Evolutionary conservation across 2,797 vertebrate genomes (phyloP), one percentile per base, ranked within the genome.

Genomic region (Sylvia borin): DNA sequence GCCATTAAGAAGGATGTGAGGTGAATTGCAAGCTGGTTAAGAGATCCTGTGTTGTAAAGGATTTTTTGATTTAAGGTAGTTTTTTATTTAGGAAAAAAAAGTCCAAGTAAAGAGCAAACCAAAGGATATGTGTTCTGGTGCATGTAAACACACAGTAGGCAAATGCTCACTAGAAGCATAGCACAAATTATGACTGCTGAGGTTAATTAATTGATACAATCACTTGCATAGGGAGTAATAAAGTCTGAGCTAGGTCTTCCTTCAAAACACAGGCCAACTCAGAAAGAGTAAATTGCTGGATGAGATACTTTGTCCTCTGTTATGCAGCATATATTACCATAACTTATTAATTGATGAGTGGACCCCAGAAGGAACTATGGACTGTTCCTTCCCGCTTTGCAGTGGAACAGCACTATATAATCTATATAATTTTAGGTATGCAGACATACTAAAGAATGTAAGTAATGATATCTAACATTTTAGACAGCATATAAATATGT

Each of bases 181-280:
- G 51, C 16, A 51, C 11, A 58, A 70, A 93, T 92, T 65, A 57
- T 61, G 61, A 36, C 34, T 80, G 14, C 25, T 77, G 61, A 83
- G 42, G 57, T 68, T 83, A 90, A 87, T 89, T 91, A 85, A 88
- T 89, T 82, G 70, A 70, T 80, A 64, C 74, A 89, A 91, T 67
- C 21, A 45, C 22, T 74, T 86, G 21, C 50, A 36, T 9, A 62
- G 27, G 50, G 38, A 83, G 19, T 34, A 22, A n/a, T 80, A n/a
- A 91, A 87, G 27, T 58, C 50, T 89, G 66, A 74, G 73, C 11
- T 31, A 38, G 9, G 31, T 71, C 48, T 92, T 79, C 16, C 48
- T 64, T 32, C 42, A 88, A 93, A 89, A 83, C 26, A 10, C 8
- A 9, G 40, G 58, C 27, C 90, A 85, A 29, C 50, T 87, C 55